Evolutionary conservation across 2,113 vertebrate genomes (phyloP).

Genomic region (Malurus cyaneus): DNA sequence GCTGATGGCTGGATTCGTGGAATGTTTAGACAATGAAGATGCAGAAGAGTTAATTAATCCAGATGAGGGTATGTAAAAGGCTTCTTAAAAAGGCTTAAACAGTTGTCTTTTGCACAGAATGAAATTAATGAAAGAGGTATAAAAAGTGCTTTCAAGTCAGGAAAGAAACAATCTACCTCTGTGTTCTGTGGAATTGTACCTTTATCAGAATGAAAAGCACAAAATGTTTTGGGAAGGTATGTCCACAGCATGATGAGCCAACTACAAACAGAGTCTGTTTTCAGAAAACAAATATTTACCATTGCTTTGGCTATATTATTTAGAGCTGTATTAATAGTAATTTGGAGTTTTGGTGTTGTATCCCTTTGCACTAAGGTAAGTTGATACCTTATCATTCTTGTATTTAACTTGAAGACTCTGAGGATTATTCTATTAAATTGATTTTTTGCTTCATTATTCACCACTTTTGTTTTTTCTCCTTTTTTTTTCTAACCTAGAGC

Average conservation of each 20-base stretch:
- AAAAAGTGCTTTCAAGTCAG: neutral
- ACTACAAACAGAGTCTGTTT: neutral
- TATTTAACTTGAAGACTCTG: neutral
- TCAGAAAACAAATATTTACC: neutral
- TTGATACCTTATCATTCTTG: neutral
- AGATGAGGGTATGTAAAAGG: slow-evolving; percentile 78
- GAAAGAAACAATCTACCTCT: neutral
- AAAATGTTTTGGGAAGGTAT: neutral
- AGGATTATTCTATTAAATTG: neutral
- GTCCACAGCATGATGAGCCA: neutral
- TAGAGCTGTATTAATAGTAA: neutral
- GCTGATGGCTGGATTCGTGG: slow-evolving; percentile 96
- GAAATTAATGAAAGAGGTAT: neutral
- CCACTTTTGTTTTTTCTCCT: neutral
- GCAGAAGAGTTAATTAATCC: slow-evolving; percentile 86
- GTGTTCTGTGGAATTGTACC: neutral
- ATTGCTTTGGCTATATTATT: neutral
- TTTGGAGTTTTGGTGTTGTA: neutral
- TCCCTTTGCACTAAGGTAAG: neutral
- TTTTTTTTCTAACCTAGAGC: slow-evolving; percentile 47
- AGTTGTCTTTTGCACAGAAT: neutral
- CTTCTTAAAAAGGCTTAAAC: neutral
- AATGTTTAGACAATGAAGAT: slow-evolving; percentile 94
- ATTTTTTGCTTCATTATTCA: neutral
- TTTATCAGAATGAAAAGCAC: neutral